phyloP scores from a whole-genome alignment of 2,888 invertebrate genomes.

The Leucophenga maculata region DNA sequence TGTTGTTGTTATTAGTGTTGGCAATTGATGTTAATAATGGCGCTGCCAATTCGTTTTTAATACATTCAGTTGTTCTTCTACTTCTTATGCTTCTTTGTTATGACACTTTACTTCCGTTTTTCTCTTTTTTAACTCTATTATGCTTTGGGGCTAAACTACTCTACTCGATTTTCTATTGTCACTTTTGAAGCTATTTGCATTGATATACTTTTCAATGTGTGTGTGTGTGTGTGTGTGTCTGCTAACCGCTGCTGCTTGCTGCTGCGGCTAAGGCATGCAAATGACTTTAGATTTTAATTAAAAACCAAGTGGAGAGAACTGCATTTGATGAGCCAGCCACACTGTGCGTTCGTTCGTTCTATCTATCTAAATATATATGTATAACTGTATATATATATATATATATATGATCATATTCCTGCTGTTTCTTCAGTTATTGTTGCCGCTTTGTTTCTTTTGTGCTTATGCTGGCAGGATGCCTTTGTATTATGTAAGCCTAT shows the following conservation, averaged over 20 bases:
- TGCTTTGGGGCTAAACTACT: not conserved
- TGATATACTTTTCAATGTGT: not conserved
- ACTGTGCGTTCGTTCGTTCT: constrained; percentile 34
- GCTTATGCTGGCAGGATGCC: constrained; percentile 29
- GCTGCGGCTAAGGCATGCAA: constrained; percentile 55
- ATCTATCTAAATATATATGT: no score
- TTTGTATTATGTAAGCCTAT: constrained; percentile 49
- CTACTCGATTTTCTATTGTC: not conserved
- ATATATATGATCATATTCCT: not conserved
- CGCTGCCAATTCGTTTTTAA: constrained; percentile 27
- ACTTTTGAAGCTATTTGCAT: not conserved
- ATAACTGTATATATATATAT: no score
- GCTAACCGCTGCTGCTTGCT: constrained; percentile 5
- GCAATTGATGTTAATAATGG: constrained; percentile 67
- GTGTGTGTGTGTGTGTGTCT: not conserved
- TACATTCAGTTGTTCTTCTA: constrained; percentile 4
- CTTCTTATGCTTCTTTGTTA: not conserved
- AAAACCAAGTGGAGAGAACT: constrained; percentile 59
- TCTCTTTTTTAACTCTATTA: not conserved
- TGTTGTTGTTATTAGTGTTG: constrained; percentile 60
- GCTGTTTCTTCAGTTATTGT: constrained; percentile 25
- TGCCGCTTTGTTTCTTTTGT: constrained; percentile 40
- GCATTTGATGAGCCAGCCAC: constrained; percentile 62
- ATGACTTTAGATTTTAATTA: constrained; percentile 68
- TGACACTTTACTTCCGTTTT: constrained; percentile 26